Conservation (phyloP, 1,140 invertebrate species). For the Chironomus tepperi region DNA sequence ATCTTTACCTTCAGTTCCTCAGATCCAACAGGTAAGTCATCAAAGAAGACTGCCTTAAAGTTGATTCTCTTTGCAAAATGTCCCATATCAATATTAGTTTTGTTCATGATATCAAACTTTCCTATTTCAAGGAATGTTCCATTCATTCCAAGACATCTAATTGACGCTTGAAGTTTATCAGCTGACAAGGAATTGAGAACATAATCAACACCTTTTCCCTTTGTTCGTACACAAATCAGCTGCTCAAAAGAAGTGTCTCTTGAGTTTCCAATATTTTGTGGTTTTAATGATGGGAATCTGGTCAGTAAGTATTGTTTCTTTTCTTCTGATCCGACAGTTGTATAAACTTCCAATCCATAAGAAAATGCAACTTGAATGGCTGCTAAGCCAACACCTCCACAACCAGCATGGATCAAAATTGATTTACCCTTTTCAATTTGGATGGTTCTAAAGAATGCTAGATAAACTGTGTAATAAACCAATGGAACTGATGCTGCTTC, state of each 20-base stretch:
- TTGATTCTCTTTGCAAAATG: constrained; percentile 59
- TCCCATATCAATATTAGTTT: constrained; percentile 46
- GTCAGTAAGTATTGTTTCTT: not conserved
- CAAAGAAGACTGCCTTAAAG: constrained; percentile 63
- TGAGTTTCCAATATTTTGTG: constrained; percentile 34
- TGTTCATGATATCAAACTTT: constrained; percentile 44
- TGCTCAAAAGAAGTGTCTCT: constrained; percentile 36
- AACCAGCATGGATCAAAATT: constrained; percentile 60
- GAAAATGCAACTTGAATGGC: constrained; percentile 54
- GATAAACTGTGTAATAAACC: constrained; percentile 33
- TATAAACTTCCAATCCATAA: constrained; percentile 47
- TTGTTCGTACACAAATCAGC: constrained; percentile 33
- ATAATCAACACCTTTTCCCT: constrained; percentile 41
- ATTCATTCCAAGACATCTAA: constrained; percentile 49
- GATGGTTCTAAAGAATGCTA: constrained; percentile 43
- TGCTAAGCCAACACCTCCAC: constrained; percentile 62
- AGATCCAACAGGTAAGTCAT: constrained; percentile 47
- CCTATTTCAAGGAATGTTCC: constrained; percentile 54
- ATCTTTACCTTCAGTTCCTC: constrained; percentile 49
- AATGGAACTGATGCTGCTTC: constrained; percentile 66
- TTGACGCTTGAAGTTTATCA: constrained; percentile 43
- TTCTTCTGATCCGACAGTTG: constrained; percentile 41
- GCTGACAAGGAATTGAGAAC: constrained; percentile 43
- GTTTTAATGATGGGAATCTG: not conserved
- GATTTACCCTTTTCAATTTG: constrained; percentile 46